These are phyloP conservation scores for Drosophila nigromelanica DNA, from an alignment of 1,140 invertebrate genomes.

Conservation along the genomic window DNA sequence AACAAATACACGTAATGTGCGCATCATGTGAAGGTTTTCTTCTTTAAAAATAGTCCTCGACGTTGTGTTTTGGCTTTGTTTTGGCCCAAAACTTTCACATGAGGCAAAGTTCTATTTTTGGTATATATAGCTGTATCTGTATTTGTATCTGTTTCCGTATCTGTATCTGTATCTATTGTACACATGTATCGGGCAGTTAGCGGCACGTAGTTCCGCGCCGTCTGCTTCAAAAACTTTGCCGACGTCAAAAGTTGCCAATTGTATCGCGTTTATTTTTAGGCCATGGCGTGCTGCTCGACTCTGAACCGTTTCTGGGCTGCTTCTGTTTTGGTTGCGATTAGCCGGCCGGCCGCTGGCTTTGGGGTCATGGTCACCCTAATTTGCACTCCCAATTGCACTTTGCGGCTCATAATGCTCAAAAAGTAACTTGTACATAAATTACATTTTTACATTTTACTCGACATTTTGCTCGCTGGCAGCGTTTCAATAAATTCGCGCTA, in stretches of 20 bases:
- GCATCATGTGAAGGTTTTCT: conserved; percentile 56
- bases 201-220: conserved; percentile 66
- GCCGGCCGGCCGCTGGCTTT: conserved; percentile 18
- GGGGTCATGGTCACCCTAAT: conserved; percentile 36
- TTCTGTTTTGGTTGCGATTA: conserved; percentile 24
- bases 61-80: conserved; percentile 56
- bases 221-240: conserved; percentile 66
- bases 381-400: conserved; percentile 26
- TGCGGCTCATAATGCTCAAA: conserved; percentile 7
- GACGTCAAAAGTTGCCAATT: conserved; percentile 59
- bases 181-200: conserved; percentile 42
- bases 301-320: conserved; percentile 37
- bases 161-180: conserved; percentile 24
- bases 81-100: conserved; percentile 70
- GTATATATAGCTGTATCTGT: conserved; percentile 35
- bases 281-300: conserved; percentile 64
- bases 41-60: conserved; percentile 67
- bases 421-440: conserved; percentile 19
- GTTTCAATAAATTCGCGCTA: conserved; percentile 39
- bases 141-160: conserved; percentile 25
- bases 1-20: conserved; percentile 28
- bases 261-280: conserved; percentile 69
- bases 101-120: conserved; percentile 79
- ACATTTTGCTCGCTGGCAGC: conserved; percentile 22
- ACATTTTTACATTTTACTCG: conserved; percentile 24